Conservation (phyloP, 2,888 invertebrate genomes). For the Mythimna pallens region DNA sequence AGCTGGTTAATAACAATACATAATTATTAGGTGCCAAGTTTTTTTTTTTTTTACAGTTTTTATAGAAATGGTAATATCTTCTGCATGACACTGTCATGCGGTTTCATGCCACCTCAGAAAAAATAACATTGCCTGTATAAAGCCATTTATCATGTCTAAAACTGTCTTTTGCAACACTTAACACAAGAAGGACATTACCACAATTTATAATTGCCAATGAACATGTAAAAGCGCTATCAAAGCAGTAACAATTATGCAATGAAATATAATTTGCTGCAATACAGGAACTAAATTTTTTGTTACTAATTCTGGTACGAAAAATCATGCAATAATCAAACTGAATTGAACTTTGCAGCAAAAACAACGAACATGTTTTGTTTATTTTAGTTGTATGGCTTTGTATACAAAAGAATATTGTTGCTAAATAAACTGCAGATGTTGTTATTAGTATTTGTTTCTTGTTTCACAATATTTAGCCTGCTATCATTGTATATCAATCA, state of each 20-base stretch:
- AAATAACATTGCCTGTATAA: conserved; percentile 7
- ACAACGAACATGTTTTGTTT: conserved; percentile 31
- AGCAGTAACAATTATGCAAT: neutral
- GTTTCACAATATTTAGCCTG: conserved; percentile 1
- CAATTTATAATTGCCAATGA: conserved; percentile 31
- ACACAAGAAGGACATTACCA: conserved; percentile 26
- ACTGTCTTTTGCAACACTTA: conserved; percentile 1
- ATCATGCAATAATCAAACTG: neutral
- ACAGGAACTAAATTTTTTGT: conserved; percentile 14
- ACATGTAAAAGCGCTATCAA: conserved; percentile 26
- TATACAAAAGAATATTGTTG: conserved; percentile 37
- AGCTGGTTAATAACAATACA: conserved; percentile 12
- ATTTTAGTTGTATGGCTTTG: conserved; percentile 1
- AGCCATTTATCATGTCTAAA: neutral
- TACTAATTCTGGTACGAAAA: neutral
- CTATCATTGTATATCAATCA: neutral
- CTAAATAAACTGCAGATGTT: conserved; percentile 26
- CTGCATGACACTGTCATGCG: neutral
- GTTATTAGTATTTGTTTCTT: conserved; percentile 9
- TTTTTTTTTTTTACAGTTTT: conserved; percentile 4
- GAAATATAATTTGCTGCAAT: conserved; percentile 10
- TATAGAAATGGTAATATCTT: conserved; percentile 1
- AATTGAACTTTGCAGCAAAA: conserved; percentile 7
- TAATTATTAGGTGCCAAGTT: conserved; percentile 17
- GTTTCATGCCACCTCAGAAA: conserved; percentile 2